Evolutionary conservation across 2,888 invertebrate species (phyloP).

Genomic region (Cremastobaeus sp.): DNA sequence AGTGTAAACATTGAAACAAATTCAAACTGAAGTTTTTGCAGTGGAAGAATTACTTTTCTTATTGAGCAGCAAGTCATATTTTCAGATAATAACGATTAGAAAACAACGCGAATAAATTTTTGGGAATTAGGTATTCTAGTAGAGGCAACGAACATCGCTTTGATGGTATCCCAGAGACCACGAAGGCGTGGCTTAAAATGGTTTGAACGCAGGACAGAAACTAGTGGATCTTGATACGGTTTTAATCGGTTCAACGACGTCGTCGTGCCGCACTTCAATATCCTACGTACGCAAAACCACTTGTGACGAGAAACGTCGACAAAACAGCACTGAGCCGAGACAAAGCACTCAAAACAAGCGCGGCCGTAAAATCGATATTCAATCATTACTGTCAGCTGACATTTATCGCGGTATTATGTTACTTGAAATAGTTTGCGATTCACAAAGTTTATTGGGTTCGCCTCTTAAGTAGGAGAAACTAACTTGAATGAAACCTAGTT

Average conservation of each 20-base stretch:
- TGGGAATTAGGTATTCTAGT: conserved; percentile 14
- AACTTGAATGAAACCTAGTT: no score
- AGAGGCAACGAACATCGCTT: conserved; percentile 46
- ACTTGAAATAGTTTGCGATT: no score
- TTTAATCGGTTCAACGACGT: conserved; percentile 52
- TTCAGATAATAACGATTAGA: no score
- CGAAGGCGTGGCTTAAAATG: conserved; percentile 55
- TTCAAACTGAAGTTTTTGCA: no score
- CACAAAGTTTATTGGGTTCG: no score
- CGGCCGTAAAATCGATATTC: conserved; percentile 49
- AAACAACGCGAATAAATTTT: no score
- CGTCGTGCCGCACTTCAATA: conserved; percentile 52
- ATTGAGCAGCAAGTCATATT: no score
- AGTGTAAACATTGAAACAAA: no score
- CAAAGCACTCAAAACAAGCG: conserved; percentile 48
- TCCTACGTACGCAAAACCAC: conserved; percentile 57
- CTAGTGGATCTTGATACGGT: conserved; percentile 54
- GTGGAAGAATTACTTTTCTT: no score
- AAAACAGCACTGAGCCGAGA: conserved; percentile 51
- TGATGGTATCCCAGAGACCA: conserved; percentile 42
- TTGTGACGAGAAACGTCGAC: conserved; percentile 52
- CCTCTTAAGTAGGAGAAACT: no score
- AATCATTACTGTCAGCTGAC: conserved; percentile 46
- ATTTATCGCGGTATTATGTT: conserved; percentile 14
- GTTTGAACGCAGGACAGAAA: conserved; percentile 54